phyloP scores from a whole-genome alignment of 2,888 invertebrate genomes.

The Caenorhabditis sulstoni region DNA sequence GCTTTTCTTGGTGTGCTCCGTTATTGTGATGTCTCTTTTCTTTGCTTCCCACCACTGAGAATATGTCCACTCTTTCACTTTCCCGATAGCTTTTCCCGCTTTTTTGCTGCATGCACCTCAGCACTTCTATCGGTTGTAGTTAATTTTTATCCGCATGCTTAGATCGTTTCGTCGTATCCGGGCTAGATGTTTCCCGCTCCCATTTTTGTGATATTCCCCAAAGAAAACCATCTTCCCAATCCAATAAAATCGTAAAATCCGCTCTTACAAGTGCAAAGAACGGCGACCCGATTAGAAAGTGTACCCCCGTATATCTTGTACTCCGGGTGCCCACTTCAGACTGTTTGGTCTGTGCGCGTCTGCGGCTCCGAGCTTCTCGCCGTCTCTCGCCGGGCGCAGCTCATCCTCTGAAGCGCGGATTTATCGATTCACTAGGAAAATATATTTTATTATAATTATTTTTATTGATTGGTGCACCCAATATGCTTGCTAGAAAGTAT shows the following conservation, averaged over 20 bases:
- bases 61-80: slow-evolving; percentile 2
- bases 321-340: slow-evolving; percentile 44
- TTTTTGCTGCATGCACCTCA: too few relatives aligned
- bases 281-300: slow-evolving; percentile 40
- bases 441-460: slow-evolving; percentile 23
- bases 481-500: slow-evolving; percentile 72
- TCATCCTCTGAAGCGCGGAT: slow-evolving; percentile 44
- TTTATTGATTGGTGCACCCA: neutral
- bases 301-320: slow-evolving; percentile 39
- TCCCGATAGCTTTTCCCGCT: neutral
- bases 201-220: slow-evolving; percentile 11
- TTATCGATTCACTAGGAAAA: slow-evolving; percentile 51
- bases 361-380: slow-evolving; percentile 31
- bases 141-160: slow-evolving; percentile 3
- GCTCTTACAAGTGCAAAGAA: slow-evolving; percentile 26
- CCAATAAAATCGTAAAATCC: slow-evolving; percentile 13
- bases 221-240: slow-evolving; percentile 9
- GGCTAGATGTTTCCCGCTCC: slow-evolving; percentile 18
- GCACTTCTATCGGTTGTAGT: too few relatives aligned
- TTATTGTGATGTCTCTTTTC: slow-evolving; percentile 22
- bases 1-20: slow-evolving; percentile 22
- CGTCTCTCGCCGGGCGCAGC: slow-evolving; percentile 19
- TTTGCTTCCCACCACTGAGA: neutral
- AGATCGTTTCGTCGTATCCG: neutral
- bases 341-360: slow-evolving; percentile 50